Evolutionary conservation across 2,797 vertebrate species (phyloP).

Genomic region (Chloroceryle inda): DNA sequence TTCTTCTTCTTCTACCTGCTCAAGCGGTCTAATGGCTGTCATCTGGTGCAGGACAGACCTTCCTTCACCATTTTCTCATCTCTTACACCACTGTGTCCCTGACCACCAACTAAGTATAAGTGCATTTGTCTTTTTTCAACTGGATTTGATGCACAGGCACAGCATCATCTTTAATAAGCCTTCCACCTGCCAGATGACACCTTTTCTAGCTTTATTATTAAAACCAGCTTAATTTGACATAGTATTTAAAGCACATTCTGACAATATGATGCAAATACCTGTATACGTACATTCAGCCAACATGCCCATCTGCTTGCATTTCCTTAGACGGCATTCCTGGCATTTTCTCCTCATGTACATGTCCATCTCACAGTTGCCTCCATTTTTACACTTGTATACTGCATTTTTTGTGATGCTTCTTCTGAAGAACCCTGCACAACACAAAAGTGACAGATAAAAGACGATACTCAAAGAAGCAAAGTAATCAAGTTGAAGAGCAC

Average conservation of each 20-base stretch:
- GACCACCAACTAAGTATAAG: not conserved
- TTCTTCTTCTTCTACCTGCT: not conserved
- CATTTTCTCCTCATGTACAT: conserved; percentile 99
- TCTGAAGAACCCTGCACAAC: conserved; percentile 92
- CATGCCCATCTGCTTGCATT: conserved; percentile 99
- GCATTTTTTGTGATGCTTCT: conserved; percentile 98
- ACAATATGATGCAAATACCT: conserved; percentile 72
- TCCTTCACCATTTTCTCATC: not conserved
- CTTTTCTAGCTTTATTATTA: not conserved
- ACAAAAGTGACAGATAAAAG: conserved; percentile 4
- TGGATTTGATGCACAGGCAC: not conserved
- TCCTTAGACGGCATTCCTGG: conserved; percentile 95
- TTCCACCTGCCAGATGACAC: not conserved
- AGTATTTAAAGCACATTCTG: not conserved
- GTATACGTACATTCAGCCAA: conserved; percentile 96
- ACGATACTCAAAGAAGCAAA: not conserved
- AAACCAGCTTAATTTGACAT: not conserved
- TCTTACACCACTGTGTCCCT: not conserved
- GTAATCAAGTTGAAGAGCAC: not conserved
- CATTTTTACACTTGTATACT: conserved; percentile 97
- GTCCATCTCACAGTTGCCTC: conserved; percentile 98
- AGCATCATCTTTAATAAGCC: not conserved
- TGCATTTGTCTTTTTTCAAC: not conserved
- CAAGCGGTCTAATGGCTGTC: not conserved
- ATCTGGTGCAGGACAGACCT: not conserved